Evolutionary conservation across 2,797 vertebrate species (phyloP), one percentile per base, ranked within the genome.

Genomic region (Euthynnus affinis): DNA sequence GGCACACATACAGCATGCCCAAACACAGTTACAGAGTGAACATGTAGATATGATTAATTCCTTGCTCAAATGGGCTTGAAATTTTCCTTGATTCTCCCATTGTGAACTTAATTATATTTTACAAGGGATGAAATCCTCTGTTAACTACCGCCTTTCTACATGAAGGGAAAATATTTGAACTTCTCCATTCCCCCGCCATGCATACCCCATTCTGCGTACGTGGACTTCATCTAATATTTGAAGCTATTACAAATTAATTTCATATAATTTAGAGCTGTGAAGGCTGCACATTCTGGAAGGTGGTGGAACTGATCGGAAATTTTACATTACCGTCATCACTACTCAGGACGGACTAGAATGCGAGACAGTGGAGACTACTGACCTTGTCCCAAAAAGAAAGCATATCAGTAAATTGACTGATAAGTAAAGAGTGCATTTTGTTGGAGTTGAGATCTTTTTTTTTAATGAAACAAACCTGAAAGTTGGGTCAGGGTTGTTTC

Each of bases 241-340:
- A 91, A 84, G 82, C 92, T 89, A 89, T 88, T 88, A 87, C 80
- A 91, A 91, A 93, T 93, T 90, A 82, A 92, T 93, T 94, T 88
- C 37, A 74, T 66, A 74, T 63, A 80, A 80, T 88, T 78, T 66
- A 42, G 75, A 66, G 80, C 68, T 22, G 77, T 20, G 60, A 76
- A 57, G 55, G 64, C 65, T 74, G 58, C 74, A 65, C 53, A 62
- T 63, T 84, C 65, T 55, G 69, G 48, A 63, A 17, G 23, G 53
- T 60, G 66, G 82, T 71, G 89, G 82, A 92, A 91, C 82, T 80
- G 83, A 91, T 90, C 84, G 68, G 70, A 87, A 85, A 88, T 87
- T 74, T 83, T 65, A 48, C 56, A 83, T 85, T 71, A 81, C 86
- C 80, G 76, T 78, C 71, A 70, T 83, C 72, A 37, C 58, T 63